These are phyloP conservation scores for Mythimna lalbum DNA, from an alignment of 2,888 invertebrate genomes.

Conservation along the genomic window DNA sequence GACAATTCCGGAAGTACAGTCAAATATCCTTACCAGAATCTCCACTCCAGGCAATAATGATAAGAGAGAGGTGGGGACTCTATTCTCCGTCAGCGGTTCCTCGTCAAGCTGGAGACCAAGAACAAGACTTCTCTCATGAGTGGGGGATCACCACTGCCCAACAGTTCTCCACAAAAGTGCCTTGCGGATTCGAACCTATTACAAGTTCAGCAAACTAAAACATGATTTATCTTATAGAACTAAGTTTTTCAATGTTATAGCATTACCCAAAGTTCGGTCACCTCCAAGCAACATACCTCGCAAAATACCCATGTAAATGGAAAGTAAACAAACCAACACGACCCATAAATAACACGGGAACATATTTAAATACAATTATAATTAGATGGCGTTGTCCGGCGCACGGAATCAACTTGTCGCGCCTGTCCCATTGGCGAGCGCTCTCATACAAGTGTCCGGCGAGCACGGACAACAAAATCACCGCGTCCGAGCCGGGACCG, in stretches of 20 bases:
- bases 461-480: constrained; percentile 56
- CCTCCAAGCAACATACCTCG: constrained; percentile 10
- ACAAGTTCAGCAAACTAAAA: not conserved
- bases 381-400: constrained; percentile 56
- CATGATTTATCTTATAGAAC: not conserved
- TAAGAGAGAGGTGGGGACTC: too few relatives aligned
- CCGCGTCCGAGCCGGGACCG: constrained; percentile 29
- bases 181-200: not conserved
- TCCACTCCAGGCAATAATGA: too few relatives aligned
- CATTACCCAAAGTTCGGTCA: constrained; percentile 10
- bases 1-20: too few relatives aligned
- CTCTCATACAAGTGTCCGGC: constrained; percentile 54
- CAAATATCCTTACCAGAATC: too few relatives aligned
- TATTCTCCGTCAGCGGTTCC: too few relatives aligned
- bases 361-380: constrained; percentile 62
- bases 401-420: constrained; percentile 51
- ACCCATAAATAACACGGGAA: constrained; percentile 48
- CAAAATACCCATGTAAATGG: constrained; percentile 29
- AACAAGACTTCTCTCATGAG: too few relatives aligned
- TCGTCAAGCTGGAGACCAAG: too few relatives aligned
- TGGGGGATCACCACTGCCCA: too few relatives aligned
- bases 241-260: not conserved
- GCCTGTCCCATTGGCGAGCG: constrained; percentile 30
- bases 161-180: too few relatives aligned
- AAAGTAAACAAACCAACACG: constrained; percentile 40